These are phyloP conservation scores for Thyatira batis DNA, from an alignment of 2,888 invertebrate species.

Conservation along the genomic window DNA sequence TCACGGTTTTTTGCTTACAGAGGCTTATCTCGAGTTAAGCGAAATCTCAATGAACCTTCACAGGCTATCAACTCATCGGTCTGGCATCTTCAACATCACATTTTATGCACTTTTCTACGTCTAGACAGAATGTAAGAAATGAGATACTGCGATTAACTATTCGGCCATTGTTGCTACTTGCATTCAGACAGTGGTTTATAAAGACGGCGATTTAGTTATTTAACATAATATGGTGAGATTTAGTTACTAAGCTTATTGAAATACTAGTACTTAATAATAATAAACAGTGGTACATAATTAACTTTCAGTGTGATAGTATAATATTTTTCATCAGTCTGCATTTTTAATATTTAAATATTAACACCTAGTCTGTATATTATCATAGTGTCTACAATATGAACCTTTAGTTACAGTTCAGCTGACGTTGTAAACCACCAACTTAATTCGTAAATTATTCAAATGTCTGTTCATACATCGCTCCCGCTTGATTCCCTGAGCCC, in stretches of 20 bases:
- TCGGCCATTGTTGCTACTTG: not conserved
- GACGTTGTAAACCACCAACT: not conserved
- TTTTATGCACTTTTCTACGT: not conserved
- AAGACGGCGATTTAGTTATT: too few species aligned
- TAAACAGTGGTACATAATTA: too few species aligned
- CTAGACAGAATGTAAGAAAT: not conserved
- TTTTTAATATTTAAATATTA: not conserved
- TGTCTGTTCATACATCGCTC: not conserved
- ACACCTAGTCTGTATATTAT: not conserved
- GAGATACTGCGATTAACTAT: not conserved
- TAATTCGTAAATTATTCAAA: not conserved
- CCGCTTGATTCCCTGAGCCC: not conserved
- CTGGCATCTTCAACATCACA: not conserved
- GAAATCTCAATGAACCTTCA: not conserved
- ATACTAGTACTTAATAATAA: too few species aligned
- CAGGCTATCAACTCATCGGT: not conserved
- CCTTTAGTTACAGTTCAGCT: conserved; percentile 9
- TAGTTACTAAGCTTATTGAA: too few species aligned
- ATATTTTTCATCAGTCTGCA: too few species aligned
- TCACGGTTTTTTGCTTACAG: not conserved
- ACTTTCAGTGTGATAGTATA: too few species aligned
- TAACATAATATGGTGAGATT: too few species aligned
- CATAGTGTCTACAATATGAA: conserved; percentile 3
- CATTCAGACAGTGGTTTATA: not conserved
- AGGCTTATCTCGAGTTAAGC: not conserved